phyloP scores from a whole-genome alignment of 2,888 invertebrate genomes.

The Lordiphosa fenestrarum region DNA sequence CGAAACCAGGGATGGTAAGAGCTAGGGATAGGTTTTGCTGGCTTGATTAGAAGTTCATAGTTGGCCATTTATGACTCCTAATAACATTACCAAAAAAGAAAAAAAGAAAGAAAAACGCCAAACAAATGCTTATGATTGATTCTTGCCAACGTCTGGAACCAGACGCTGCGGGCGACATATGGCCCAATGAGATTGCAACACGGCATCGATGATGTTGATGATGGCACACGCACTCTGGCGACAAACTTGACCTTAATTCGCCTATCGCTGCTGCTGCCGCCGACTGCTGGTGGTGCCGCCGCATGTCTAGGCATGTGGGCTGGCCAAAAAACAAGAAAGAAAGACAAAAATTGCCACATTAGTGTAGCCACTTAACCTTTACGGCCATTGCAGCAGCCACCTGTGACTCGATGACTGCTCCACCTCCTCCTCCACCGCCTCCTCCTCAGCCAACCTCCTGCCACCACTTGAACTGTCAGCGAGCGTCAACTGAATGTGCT shows the following conservation, averaged over 20 bases:
- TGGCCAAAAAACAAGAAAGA: slow-evolving; percentile 15
- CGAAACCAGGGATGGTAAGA: too few relatives aligned
- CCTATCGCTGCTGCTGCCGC: slow-evolving; percentile 28
- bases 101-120: too few relatives aligned
- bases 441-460: slow-evolving; percentile 1
- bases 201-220: slow-evolving; percentile 16
- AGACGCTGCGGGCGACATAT: slow-evolving; percentile 30
- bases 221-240: slow-evolving; percentile 40
- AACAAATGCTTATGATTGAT: slow-evolving; percentile 44
- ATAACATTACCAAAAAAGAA: too few relatives aligned
- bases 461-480: slow-evolving; percentile 11
- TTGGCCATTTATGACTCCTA: too few relatives aligned
- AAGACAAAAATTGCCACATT: slow-evolving; percentile 30
- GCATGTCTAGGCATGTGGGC: slow-evolving; percentile 43
- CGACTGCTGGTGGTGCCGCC: slow-evolving; percentile 8
- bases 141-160: slow-evolving; percentile 16
- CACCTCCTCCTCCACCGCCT: slow-evolving; percentile 8
- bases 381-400: slow-evolving; percentile 17
- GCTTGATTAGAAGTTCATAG: too few relatives aligned
- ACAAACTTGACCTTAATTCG: slow-evolving; percentile 64
- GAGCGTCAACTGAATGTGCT: slow-evolving; percentile 6
- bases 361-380: slow-evolving; percentile 49
- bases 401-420: slow-evolving; percentile 22
- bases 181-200: slow-evolving; percentile 35
- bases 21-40: too few relatives aligned